Evolutionary conservation across 2,113 vertebrate genomes (phyloP).

Genomic region (Melanocharis versteri): DNA sequence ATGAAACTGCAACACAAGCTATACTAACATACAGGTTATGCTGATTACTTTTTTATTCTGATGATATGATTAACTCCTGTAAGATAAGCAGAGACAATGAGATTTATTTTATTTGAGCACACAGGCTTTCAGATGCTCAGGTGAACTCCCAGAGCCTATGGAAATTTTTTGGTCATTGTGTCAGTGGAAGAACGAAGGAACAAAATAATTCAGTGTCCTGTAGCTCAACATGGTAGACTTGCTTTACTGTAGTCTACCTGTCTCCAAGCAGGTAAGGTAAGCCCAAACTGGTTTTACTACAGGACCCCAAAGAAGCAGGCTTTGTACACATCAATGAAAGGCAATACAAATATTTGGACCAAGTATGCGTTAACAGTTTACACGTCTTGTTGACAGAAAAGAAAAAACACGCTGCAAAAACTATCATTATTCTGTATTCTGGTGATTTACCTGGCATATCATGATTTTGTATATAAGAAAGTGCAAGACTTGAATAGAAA

Average conservation of each 20-base stretch:
- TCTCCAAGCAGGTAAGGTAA: neutral
- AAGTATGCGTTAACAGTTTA: neutral
- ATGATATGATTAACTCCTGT: neutral
- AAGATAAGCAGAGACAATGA: neutral
- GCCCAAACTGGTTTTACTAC: neutral
- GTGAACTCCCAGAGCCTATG: neutral
- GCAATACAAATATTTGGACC: neutral
- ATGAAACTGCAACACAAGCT: neutral
- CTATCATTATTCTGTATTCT: neutral
- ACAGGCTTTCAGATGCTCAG: neutral
- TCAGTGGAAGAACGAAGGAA: neutral
- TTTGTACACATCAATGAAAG: fast-evolving
- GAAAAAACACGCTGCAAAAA: neutral
- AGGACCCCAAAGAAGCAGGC: neutral
- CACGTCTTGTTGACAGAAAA: neutral
- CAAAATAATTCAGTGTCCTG: neutral
- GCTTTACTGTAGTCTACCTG: neutral
- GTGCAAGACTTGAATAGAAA: neutral
- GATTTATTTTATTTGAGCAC: neutral
- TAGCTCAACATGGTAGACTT: neutral
- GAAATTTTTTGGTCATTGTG: neutral
- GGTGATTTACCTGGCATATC: neutral
- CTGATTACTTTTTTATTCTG: neutral
- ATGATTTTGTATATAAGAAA: neutral
- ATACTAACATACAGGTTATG: neutral